Evolutionary conservation across 1,140 invertebrate species (phyloP).

Genomic region (Hycleus phaleratus): DNA sequence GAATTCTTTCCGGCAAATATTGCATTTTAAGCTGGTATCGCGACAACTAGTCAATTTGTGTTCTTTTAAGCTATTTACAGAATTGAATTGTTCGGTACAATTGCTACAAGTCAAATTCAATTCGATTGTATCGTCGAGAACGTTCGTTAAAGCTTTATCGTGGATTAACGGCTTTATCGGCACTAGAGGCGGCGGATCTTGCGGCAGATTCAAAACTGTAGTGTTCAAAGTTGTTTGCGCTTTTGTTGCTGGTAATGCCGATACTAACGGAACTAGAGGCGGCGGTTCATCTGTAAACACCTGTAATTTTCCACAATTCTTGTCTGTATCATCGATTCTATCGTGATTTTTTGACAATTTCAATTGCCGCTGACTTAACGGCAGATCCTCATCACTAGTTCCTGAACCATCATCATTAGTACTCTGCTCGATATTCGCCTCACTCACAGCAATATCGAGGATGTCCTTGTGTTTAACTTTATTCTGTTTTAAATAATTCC

Average conservation of each 20-base stretch:
- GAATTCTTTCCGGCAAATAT: constrained; percentile 32
- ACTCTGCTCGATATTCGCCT: constrained; percentile 12
- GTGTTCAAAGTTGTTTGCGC: background rate
- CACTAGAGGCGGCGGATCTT: constrained; percentile 31
- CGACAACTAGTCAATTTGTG: constrained; percentile 20
- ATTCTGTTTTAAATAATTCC: constrained; percentile 15
- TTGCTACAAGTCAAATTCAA: constrained; percentile 19
- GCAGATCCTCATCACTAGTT: constrained; percentile 20
- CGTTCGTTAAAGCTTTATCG: constrained; percentile 14
- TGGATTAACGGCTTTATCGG: constrained; percentile 25
- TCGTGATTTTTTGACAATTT: background rate
- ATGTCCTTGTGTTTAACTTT: constrained; percentile 18
- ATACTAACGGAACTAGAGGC: constrained; percentile 27
- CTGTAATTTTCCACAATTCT: background rate
- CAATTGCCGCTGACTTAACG: constrained; percentile 7
- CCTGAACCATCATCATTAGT: background rate
- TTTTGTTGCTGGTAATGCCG: background rate
- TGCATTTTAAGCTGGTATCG: constrained; percentile 25
- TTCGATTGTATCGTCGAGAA: constrained; percentile 11
- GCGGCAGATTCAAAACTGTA: constrained; percentile 1
- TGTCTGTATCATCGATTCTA: background rate
- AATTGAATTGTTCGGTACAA: constrained; percentile 23
- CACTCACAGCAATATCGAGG: constrained; percentile 13
- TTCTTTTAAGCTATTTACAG: constrained; percentile 19
- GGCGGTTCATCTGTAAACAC: constrained; percentile 22